A percentile compares a stretch with the other conserved stretches of the same genome.
Evolutionary conservation across 2,888 invertebrate species (phyloP).

Genomic region (Drosophila gaucha): DNA sequence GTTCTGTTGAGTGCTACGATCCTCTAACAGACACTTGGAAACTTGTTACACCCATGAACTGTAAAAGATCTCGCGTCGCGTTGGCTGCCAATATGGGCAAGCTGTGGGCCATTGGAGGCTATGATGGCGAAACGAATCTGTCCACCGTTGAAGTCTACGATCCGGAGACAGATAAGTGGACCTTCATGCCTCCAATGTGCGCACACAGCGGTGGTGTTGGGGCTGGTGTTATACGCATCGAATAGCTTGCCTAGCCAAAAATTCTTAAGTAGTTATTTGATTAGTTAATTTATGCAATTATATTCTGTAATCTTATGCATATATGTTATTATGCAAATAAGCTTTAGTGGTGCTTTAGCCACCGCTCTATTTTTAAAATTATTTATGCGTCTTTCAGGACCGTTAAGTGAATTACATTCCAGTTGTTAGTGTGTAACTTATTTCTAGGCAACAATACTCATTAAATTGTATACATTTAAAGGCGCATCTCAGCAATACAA

Average conservation of each 20-base stretch:
- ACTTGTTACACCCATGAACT: constrained; percentile 91
- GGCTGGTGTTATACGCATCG: constrained; percentile 91
- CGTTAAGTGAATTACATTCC: constrained; percentile 61
- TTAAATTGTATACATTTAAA: constrained; percentile 35
- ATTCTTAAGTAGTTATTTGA: constrained; percentile 33
- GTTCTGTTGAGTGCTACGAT: constrained; percentile 92
- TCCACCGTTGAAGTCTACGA: constrained; percentile 94
- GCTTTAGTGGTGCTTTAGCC: constrained; percentile 60
- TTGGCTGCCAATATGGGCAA: constrained; percentile 93
- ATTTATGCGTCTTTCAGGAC: constrained; percentile 36
- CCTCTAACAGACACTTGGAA: constrained; percentile 91
- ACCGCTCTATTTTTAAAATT: constrained; percentile 48
- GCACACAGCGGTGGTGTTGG: constrained; percentile 96
- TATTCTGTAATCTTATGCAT: constrained; percentile 30
- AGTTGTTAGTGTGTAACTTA: constrained; percentile 59
- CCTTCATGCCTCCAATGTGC: constrained; percentile 91
- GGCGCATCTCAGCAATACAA: constrained; percentile 20
- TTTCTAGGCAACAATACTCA: constrained; percentile 63
- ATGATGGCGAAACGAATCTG: constrained; percentile 92
- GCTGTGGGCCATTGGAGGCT: constrained; percentile 92
- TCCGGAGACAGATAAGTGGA: constrained; percentile 90
- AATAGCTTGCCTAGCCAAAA: constrained; percentile 57
- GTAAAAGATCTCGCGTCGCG: constrained; percentile 92
- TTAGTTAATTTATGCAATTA: constrained; percentile 53
- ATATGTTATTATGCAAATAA: constrained; percentile 38